These are phyloP conservation scores for Chiloscyllium plagiosum DNA, from an alignment of 2,113 vertebrate species.

Conservation along the genomic window DNA sequence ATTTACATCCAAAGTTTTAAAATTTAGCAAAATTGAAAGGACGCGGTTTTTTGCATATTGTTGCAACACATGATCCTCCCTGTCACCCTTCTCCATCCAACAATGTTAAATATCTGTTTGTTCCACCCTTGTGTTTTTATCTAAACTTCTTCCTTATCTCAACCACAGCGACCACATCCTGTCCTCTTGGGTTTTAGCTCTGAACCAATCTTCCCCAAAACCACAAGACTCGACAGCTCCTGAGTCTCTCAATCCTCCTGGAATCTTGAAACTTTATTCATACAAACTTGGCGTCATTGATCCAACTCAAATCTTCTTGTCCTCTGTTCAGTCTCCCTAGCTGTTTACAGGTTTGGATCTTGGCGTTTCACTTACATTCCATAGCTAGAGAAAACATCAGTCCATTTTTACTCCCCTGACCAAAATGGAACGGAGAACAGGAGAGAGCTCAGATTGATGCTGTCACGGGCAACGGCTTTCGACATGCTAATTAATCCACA, in stretches of 20 bases:
- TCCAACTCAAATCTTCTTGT: background rate
- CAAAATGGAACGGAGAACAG: constrained; percentile 47
- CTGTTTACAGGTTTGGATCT: background rate
- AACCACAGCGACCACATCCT: background rate
- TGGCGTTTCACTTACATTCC: background rate
- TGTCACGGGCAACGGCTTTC: constrained; percentile 50
- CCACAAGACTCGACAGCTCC: background rate
- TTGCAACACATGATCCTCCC: background rate
- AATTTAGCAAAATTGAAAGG: no score
- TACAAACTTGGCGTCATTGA: background rate
- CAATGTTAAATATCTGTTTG: background rate
- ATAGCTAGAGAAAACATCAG: background rate
- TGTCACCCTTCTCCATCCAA: background rate
- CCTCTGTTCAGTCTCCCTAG: background rate
- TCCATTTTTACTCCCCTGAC: background rate
- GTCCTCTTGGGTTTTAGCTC: background rate
- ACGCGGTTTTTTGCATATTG: no score
- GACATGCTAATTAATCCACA: constrained; percentile 65
- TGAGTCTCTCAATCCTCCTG: background rate
- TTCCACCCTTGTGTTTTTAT: background rate
- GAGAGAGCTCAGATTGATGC: constrained; percentile 51
- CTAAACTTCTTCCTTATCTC: background rate
- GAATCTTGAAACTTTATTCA: background rate
- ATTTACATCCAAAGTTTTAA: no score
- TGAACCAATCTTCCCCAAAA: background rate